phyloP scores from a whole-genome alignment of 2,888 invertebrate genomes.

The Brenthis daphne region DNA sequence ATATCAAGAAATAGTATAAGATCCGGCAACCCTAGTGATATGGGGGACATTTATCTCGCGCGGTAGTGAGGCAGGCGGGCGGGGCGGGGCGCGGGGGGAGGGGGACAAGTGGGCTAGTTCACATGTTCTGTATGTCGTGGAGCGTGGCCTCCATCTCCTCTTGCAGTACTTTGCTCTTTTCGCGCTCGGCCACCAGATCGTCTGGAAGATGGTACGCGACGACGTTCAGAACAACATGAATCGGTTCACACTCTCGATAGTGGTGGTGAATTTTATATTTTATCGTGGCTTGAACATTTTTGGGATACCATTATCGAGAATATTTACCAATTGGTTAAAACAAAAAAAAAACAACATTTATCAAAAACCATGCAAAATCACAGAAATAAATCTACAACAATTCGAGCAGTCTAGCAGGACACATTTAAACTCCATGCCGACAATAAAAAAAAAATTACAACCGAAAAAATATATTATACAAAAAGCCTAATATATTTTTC shows the following conservation, averaged over 20 bases:
- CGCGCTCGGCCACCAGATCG: constrained; percentile 96
- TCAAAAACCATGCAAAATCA: constrained; percentile 69
- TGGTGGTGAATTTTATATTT: constrained; percentile 5
- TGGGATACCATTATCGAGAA: constrained; percentile 23
- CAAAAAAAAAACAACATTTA: constrained; percentile 68
- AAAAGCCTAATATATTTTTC: constrained; percentile 25
- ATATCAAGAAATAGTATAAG: background rate
- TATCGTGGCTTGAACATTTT: background rate
- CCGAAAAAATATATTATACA: constrained; percentile 36
- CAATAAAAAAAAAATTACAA: constrained; percentile 51
- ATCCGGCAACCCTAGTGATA: constrained; percentile 12
- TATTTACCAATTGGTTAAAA: constrained; percentile 46
- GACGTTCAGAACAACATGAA: constrained; percentile 72
- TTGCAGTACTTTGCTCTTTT: constrained; percentile 97
- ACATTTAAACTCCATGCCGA: constrained; percentile 71
- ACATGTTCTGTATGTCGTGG: constrained; percentile 99
- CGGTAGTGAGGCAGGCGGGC: constrained; percentile 43
- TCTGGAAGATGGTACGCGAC: constrained; percentile 87
- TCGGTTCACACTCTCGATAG: constrained; percentile 44
- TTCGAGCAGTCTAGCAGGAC: constrained; percentile 71
- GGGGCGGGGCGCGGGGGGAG: constrained; percentile 50
- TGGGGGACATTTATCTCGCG: constrained; percentile 28
- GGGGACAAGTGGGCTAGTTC: constrained; percentile 75
- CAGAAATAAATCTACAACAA: constrained; percentile 58
- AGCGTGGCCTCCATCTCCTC: constrained; percentile 99